phyloP scores from a whole-genome alignment of 2,113 vertebrate genomes.

The Gobiocypris rarus region DNA sequence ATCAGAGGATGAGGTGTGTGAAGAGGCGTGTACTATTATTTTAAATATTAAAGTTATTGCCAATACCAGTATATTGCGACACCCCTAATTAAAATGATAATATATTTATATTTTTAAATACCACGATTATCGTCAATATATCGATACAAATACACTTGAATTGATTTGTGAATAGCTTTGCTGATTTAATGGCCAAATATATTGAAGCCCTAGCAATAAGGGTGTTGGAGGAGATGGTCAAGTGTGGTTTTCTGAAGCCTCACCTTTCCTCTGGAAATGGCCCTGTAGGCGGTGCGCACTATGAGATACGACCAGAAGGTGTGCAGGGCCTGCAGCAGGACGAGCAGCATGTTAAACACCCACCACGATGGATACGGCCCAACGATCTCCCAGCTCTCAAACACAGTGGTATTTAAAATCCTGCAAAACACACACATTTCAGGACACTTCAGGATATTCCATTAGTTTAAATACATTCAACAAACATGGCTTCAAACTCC shows the following conservation, averaged over 20 bases:
- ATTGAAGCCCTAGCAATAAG: background rate
- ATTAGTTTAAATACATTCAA: background rate
- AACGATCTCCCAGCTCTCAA: slow-evolving; percentile 97
- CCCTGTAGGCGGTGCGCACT: slow-evolving; percentile 88
- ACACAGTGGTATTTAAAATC: slow-evolving; percentile 93
- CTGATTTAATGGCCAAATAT: background rate
- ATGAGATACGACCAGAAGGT: slow-evolving; percentile 96
- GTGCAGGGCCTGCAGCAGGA: slow-evolving; percentile 88
- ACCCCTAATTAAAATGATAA: too few relatives aligned
- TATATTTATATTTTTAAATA: too few relatives aligned
- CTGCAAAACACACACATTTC: slow-evolving; percentile 67
- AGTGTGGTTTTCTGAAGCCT: slow-evolving; percentile 61
- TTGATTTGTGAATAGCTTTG: background rate
- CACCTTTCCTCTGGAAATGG: slow-evolving; percentile 96
- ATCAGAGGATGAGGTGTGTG: too few relatives aligned
- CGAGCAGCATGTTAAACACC: slow-evolving; percentile 90
- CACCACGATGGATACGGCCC: slow-evolving; percentile 95
- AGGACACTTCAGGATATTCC: background rate
- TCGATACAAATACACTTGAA: too few relatives aligned
- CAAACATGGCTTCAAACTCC: background rate
- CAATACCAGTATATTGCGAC: too few relatives aligned
- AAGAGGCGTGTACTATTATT: too few relatives aligned
- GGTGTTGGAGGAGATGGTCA: background rate
- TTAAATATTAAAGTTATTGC: too few relatives aligned
- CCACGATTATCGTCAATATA: too few relatives aligned